A percentile compares a stretch with the other conserved stretches of the same genome.
phyloP scores from a whole-genome alignment of 1,140 invertebrate species.

The Calephelis nemesis region DNA sequence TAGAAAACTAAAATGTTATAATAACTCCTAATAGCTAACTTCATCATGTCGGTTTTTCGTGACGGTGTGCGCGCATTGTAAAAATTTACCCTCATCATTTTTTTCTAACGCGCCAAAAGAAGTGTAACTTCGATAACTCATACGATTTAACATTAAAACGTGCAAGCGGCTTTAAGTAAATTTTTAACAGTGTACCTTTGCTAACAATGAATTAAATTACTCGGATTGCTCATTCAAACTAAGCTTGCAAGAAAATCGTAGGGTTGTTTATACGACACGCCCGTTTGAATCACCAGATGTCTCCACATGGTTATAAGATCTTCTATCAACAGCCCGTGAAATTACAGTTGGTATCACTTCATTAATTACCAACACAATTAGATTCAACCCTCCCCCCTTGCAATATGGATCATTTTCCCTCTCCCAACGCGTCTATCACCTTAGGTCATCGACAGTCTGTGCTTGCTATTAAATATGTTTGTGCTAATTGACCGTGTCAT shows the following conservation, averaged over 20 bases:
- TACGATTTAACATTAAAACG: too few relatives aligned
- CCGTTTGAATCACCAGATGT: constrained; percentile 7
- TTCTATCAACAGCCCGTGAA: constrained; percentile 52
- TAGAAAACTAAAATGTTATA: too few relatives aligned
- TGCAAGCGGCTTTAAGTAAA: too few relatives aligned
- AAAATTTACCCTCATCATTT: too few relatives aligned
- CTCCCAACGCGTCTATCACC: constrained; percentile 28
- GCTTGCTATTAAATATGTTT: constrained; percentile 32
- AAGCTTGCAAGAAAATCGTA: background rate
- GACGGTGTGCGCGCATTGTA: too few relatives aligned
- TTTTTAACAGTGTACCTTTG: too few relatives aligned
- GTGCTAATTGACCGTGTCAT: constrained; percentile 34
- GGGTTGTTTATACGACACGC: background rate
- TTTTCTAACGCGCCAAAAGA: too few relatives aligned
- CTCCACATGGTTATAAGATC: constrained; percentile 10
- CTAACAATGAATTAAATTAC: too few relatives aligned
- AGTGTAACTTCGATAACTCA: too few relatives aligned
- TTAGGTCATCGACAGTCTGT: constrained; percentile 38
- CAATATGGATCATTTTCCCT: constrained; percentile 33
- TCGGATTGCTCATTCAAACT: too few relatives aligned
- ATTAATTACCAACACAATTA: constrained; percentile 43
- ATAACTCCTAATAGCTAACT: too few relatives aligned
- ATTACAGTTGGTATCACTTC: constrained; percentile 49
- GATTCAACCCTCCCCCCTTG: constrained; percentile 13
- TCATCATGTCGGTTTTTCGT: too few relatives aligned